Conservation (phyloP, 2,113 vertebrate genomes). For the Ranitomeya variabilis region DNA sequence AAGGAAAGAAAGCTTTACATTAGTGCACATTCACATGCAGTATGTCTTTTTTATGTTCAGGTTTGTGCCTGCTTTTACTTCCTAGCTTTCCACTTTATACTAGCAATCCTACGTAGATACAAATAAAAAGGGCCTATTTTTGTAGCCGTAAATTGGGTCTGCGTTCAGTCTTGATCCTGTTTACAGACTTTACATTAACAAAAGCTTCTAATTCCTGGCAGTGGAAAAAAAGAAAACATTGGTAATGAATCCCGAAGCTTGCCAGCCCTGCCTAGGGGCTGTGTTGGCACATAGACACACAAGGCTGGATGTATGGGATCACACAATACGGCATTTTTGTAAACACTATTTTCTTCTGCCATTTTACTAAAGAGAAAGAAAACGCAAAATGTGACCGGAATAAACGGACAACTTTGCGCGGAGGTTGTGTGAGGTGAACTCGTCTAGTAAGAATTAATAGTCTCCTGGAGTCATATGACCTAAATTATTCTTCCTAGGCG, state of each 20-base stretch:
- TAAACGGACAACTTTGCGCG: not conserved
- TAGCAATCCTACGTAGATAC: not conserved
- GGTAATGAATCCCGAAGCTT: not conserved
- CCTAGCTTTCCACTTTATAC: not conserved
- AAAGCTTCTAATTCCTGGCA: too few relatives aligned
- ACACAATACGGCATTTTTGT: not conserved
- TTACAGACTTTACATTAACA: not conserved
- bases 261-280: not conserved
- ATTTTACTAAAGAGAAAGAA: not conserved
- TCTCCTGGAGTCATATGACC: slow-evolving; percentile 1
- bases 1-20: too few relatives aligned
- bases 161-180: not conserved
- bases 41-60: not conserved
- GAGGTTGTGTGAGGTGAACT: slow-evolving; percentile 35
- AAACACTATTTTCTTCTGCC: not conserved
- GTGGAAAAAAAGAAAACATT: too few relatives aligned
- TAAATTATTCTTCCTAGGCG: not conserved
- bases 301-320: not conserved
- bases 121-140: not conserved
- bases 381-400: slow-evolving; percentile 2
- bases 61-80: too few relatives aligned
- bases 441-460: slow-evolving; percentile 9
- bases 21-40: not conserved
- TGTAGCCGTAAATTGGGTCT: not conserved
- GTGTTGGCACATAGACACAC: not conserved